A percentile compares a stretch with the other conserved stretches of the same genome.
phyloP scores from a whole-genome alignment of 1,140 invertebrate genomes.

The Gryllus bimaculatus region DNA sequence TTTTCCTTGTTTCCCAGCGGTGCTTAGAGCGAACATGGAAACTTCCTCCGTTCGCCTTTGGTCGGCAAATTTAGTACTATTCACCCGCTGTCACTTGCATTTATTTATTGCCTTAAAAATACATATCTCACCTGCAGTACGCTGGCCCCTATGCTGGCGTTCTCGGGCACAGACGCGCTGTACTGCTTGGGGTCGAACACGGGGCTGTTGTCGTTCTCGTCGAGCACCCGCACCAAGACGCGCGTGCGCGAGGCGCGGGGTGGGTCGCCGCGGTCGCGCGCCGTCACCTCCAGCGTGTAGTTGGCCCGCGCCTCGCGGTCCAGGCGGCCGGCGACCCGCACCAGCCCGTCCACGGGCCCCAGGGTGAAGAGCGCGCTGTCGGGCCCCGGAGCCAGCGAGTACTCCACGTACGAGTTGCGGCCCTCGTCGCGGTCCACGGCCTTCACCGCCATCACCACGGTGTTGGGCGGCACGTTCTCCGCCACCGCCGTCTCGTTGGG shows the following conservation, averaged over 20 bases:
- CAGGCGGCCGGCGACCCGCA: constrained; percentile 67
- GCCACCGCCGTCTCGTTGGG: constrained; percentile 64
- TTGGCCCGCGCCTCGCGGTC: constrained; percentile 76
- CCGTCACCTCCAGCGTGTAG: constrained; percentile 71
- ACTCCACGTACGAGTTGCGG: constrained; percentile 86
- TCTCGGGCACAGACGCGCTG: constrained; percentile 78
- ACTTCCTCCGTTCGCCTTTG: too few species aligned
- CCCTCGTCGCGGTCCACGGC: constrained; percentile 89
- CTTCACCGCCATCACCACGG: constrained; percentile 81
- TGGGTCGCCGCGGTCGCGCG: constrained; percentile 81
- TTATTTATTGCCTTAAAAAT: too few species aligned
- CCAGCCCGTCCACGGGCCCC: constrained; percentile 76
- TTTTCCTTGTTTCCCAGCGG: too few species aligned
- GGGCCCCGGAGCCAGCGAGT: constrained; percentile 51
- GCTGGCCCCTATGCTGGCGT: constrained; percentile 84
- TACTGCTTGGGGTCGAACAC: constrained; percentile 83
- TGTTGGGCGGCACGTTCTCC: constrained; percentile 83
- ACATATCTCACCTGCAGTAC: constrained; percentile 58
- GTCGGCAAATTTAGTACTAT: too few species aligned
- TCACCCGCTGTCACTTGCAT: too few species aligned
- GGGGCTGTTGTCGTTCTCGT: constrained; percentile 91
- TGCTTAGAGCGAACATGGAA: too few species aligned
- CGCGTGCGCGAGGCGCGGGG: constrained; percentile 57
- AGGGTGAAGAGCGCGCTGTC: constrained; percentile 58
- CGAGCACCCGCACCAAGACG: constrained; percentile 66